These are phyloP conservation scores for Oconnorella tubifera DNA, from an alignment of 2,888 invertebrate genomes.

Conservation along the genomic window DNA sequence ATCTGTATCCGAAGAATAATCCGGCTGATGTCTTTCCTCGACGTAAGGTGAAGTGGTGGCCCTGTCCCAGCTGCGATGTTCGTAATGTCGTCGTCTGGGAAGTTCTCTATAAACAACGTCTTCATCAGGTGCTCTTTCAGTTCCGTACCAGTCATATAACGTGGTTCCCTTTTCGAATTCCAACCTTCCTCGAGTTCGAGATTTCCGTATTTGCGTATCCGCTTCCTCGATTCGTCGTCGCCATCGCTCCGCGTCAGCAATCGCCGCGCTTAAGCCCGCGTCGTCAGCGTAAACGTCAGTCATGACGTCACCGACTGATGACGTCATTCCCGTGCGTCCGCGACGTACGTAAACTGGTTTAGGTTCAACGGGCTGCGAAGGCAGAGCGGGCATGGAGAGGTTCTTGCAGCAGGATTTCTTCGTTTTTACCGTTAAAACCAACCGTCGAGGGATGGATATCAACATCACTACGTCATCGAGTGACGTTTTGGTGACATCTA, in stretches of 20 bases:
- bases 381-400: slow-evolving; percentile 50
- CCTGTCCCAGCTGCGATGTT: slow-evolving; percentile 14
- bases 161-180: background rate
- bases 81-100: background rate
- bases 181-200: too few relatives aligned
- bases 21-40: slow-evolving; percentile 13
- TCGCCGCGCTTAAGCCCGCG: slow-evolving; percentile 1
- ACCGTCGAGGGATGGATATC: slow-evolving; percentile 94
- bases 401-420: slow-evolving; percentile 35
- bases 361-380: slow-evolving; percentile 18
- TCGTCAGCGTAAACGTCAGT: background rate
- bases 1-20: slow-evolving; percentile 36
- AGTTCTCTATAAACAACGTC: slow-evolving; percentile 1
- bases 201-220: background rate
- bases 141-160: background rate
- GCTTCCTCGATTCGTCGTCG: background rate
- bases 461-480: slow-evolving; percentile 98
- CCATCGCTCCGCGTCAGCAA: background rate
- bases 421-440: slow-evolving; percentile 79
- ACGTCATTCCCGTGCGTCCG: slow-evolving; percentile 5
- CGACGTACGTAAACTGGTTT: background rate
- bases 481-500: slow-evolving; percentile 95
- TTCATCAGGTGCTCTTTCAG: background rate
- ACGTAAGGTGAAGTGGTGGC: background rate
- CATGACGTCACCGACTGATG: slow-evolving; percentile 3